A percentile compares a stretch with the other conserved stretches of the same genome.
Conservation (phyloP, 2,797 vertebrate species). For the Macropodus opercularis region DNA sequence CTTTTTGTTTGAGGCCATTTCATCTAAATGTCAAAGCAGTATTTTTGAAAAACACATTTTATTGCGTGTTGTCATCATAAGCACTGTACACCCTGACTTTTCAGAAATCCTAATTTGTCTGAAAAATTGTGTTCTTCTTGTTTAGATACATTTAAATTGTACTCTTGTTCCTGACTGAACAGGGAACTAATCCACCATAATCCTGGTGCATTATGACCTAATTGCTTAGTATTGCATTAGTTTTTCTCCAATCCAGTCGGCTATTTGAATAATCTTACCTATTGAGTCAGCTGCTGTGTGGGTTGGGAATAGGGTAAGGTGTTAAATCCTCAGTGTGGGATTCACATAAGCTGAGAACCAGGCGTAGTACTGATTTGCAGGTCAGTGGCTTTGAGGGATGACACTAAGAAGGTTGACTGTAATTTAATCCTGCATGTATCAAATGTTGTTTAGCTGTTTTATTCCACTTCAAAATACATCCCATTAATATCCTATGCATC, state of each 20-base stretch:
- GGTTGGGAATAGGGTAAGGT: too few relatives aligned
- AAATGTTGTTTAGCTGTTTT: background rate
- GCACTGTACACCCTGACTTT: too few relatives aligned
- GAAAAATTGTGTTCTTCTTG: too few relatives aligned
- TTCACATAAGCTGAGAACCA: background rate
- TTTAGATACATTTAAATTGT: too few relatives aligned
- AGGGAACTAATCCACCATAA: background rate
- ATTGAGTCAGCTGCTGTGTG: background rate
- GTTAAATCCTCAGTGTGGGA: background rate
- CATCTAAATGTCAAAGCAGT: too few relatives aligned
- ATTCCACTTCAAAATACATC: too few relatives aligned
- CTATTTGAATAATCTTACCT: background rate
- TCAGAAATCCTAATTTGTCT: too few relatives aligned
- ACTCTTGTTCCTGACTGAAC: background rate
- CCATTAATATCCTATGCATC: too few relatives aligned
- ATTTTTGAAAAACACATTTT: too few relatives aligned
- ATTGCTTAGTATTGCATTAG: background rate
- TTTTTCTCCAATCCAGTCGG: background rate
- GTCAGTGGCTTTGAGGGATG: background rate
- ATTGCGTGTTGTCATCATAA: background rate
- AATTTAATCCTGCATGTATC: background rate
- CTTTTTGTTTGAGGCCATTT: conserved; percentile 7
- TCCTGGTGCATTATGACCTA: background rate
- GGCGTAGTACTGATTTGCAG: background rate
- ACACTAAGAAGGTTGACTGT: background rate